Conservation (phyloP, 1,140 invertebrate genomes). For the Brachionus plicatilis region DNA sequence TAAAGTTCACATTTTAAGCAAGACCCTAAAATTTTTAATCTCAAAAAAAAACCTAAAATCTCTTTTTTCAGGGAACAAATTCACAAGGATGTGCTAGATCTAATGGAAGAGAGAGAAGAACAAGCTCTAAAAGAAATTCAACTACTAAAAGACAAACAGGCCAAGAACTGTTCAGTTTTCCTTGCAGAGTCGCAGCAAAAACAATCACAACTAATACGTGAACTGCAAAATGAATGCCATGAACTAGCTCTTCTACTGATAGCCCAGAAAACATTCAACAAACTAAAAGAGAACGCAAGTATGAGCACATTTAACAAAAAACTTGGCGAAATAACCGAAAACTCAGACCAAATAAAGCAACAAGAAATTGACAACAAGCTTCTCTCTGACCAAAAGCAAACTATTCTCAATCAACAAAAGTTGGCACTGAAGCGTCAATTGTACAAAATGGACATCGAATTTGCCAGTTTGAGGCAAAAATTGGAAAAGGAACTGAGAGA, state of each 20-base stretch:
- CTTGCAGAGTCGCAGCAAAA: neutral
- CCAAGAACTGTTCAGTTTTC: neutral
- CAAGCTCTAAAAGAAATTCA: neutral
- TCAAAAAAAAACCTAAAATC: neutral
- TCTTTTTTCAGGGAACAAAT: neutral
- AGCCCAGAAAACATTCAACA: conserved; percentile 51
- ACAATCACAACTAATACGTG: conserved; percentile 45
- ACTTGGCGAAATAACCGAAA: conserved; percentile 45
- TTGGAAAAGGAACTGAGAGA: conserved; percentile 53
- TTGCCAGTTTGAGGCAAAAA: conserved; percentile 47
- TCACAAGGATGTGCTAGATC: neutral
- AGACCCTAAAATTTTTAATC: neutral
- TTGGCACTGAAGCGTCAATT: conserved; percentile 48
- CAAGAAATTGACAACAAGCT: conserved; percentile 47
- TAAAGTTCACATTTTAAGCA: too few relatives aligned
- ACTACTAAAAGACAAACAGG: neutral
- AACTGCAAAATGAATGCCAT: conserved; percentile 49
- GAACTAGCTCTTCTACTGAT: conserved; percentile 47
- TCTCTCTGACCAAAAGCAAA: conserved; percentile 48
- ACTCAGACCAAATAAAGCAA: conserved; percentile 47
- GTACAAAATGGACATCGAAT: conserved; percentile 47
- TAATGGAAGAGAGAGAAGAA: neutral
- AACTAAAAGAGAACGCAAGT: conserved; percentile 48
- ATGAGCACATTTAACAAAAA: conserved; percentile 46
- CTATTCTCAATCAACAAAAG: conserved; percentile 50